Percentiles rank a stretch among this genome's conserved stretches.
phyloP scores from a whole-genome alignment of 2,888 invertebrate genomes.

The Hedya salicella region DNA sequence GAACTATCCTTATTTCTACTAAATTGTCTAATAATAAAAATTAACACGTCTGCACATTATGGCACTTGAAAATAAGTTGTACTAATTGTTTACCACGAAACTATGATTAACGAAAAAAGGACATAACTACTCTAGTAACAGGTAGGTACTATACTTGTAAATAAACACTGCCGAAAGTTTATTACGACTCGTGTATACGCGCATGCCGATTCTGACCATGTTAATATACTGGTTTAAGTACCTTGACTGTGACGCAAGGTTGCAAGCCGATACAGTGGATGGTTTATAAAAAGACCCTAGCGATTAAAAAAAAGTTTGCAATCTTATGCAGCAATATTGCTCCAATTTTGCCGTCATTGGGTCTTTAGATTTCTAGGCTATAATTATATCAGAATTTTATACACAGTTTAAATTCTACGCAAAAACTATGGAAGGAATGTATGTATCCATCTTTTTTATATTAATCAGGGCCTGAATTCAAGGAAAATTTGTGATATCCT shows the following conservation, averaged over 20 bases:
- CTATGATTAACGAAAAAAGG: too few relatives aligned
- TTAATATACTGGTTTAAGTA: conserved; percentile 12
- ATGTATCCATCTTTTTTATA: too few relatives aligned
- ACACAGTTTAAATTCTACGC: too few relatives aligned
- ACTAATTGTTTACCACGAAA: too few relatives aligned
- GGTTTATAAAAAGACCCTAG: neutral
- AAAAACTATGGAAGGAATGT: too few relatives aligned
- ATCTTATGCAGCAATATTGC: neutral
- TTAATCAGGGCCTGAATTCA: too few relatives aligned
- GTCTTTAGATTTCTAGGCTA: too few relatives aligned
- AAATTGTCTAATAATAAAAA: neutral
- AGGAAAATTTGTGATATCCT: too few relatives aligned
- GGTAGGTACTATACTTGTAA: too few relatives aligned
- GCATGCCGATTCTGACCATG: neutral
- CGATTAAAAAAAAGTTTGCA: neutral
- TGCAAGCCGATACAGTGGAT: conserved; percentile 5
- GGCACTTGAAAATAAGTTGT: neutral
- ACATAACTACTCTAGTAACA: too few relatives aligned
- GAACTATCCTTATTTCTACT: neutral
- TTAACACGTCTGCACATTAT: neutral
- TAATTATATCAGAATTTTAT: too few relatives aligned
- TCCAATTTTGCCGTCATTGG: neutral
- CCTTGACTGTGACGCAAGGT: neutral
- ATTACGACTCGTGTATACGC: neutral
- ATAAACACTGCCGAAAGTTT: too few relatives aligned